Conservation (phyloP, 2,113 vertebrate species). For the Marcusenius ussheri region DNA sequence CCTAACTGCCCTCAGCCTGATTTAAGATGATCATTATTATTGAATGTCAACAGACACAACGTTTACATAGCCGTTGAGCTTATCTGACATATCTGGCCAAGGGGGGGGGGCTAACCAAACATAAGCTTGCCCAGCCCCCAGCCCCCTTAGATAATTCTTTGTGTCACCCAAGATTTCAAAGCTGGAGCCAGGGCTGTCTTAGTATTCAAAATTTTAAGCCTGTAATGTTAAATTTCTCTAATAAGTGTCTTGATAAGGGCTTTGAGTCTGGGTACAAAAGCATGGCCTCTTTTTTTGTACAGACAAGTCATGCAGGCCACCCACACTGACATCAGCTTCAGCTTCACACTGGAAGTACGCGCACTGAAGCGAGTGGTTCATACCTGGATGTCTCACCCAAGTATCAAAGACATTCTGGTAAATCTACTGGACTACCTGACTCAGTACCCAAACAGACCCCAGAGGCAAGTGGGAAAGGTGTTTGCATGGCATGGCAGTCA, state of each 20-base stretch:
- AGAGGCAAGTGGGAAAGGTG: neutral
- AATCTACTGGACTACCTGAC: constrained; percentile 71
- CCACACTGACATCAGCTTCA: constrained; percentile 33
- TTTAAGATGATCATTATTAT: too few species aligned
- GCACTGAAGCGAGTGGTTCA: constrained; percentile 67
- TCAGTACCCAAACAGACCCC: neutral
- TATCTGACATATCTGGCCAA: neutral
- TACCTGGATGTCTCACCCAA: constrained; percentile 51
- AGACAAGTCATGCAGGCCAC: constrained; percentile 46
- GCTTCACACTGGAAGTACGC: constrained; percentile 45
- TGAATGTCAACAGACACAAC: neutral
- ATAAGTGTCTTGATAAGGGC: neutral
- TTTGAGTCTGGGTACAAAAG: constrained; percentile 10
- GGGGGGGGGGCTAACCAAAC: neutral
- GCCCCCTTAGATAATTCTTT: neutral
- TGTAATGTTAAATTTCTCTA: neutral
- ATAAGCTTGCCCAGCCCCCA: neutral
- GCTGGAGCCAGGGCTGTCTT: neutral
- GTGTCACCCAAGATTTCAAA: neutral
- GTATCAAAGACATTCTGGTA: constrained; percentile 64
- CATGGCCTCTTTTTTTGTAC: constrained; percentile 58
- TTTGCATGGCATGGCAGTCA: neutral
- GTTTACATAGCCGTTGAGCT: neutral
- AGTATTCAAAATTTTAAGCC: neutral
- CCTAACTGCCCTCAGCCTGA: neutral